These are phyloP conservation scores for Gryllus longicercus DNA, from an alignment of 2,888 invertebrate genomes.

Conservation along the genomic window DNA sequence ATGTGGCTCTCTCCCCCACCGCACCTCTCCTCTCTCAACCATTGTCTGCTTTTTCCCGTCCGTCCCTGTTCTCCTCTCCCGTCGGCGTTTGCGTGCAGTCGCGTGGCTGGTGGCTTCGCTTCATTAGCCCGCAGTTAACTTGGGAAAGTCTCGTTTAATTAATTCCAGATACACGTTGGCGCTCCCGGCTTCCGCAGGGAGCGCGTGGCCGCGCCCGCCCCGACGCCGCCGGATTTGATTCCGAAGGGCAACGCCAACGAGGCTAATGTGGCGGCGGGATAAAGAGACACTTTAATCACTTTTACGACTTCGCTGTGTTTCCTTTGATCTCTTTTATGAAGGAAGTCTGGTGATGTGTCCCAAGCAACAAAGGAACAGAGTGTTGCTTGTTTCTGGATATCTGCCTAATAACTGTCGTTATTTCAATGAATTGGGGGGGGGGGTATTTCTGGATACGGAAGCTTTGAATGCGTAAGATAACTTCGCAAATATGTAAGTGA, in stretches of 20 bases:
- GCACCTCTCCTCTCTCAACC: no score
- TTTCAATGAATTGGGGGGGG: no score
- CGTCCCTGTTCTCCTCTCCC: no score
- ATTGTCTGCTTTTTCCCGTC: no score
- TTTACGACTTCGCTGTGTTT: not conserved
- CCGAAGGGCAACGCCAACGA: not conserved
- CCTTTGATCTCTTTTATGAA: not conserved
- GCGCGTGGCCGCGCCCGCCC: not conserved
- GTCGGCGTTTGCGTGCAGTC: no score
- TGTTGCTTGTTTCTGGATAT: no score
- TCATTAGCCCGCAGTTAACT: constrained; percentile 5
- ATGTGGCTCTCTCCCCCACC: no score
- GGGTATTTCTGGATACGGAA: no score
- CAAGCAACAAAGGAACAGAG: no score
- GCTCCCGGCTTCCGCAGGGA: not conserved
- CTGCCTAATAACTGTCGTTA: no score
- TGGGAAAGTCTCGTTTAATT: not conserved
- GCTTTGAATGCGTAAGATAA: no score
- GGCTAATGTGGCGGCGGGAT: not conserved
- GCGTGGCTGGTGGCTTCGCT: not conserved
- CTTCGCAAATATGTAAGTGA: no score
- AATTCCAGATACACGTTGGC: not conserved
- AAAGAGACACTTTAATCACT: constrained; percentile 2
- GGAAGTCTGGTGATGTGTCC: not conserved
- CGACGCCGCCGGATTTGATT: not conserved